These are phyloP conservation scores for Ia io DNA, from an alignment of 2,113 vertebrate genomes.

Conservation along the genomic window DNA sequence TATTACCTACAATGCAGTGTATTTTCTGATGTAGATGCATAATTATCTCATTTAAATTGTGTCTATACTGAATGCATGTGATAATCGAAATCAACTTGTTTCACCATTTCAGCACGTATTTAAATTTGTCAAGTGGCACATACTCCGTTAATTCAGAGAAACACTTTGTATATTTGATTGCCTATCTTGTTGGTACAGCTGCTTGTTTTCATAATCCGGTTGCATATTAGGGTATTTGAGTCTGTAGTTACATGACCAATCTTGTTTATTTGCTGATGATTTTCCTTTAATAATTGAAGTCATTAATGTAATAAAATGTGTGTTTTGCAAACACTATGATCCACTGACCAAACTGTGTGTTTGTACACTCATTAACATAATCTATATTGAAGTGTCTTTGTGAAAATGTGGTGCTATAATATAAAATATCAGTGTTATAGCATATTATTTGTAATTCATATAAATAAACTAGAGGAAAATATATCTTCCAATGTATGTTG, in stretches of 20 bases:
- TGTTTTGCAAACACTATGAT: neutral
- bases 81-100: slow-evolving; percentile 61
- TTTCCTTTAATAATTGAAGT: slow-evolving; percentile 70
- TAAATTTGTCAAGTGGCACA: slow-evolving; percentile 44
- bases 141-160: slow-evolving; percentile 66
- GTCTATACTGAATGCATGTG: slow-evolving; percentile 41
- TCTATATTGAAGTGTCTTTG: slow-evolving; percentile 1
- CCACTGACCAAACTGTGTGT: neutral
- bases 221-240: slow-evolving; percentile 39
- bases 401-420: neutral
- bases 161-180: slow-evolving; percentile 64
- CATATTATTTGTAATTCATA: neutral
- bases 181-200: slow-evolving; percentile 73
- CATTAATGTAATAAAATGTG: slow-evolving; percentile 42
- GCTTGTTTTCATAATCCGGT: slow-evolving; percentile 69
- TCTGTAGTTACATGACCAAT: slow-evolving; percentile 53
- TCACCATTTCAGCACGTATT: slow-evolving; percentile 68
- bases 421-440: neutral
- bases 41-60: slow-evolving; percentile 58
- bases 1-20: neutral
- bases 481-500: neutral
- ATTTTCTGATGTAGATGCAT: slow-evolving; percentile 45
- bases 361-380: slow-evolving; percentile 7
- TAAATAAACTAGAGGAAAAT: neutral
- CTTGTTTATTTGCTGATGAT: slow-evolving; percentile 61